These are phyloP conservation scores for Podarcis raffonei DNA, from an alignment of 2,113 vertebrate species.

Conservation along the genomic window DNA sequence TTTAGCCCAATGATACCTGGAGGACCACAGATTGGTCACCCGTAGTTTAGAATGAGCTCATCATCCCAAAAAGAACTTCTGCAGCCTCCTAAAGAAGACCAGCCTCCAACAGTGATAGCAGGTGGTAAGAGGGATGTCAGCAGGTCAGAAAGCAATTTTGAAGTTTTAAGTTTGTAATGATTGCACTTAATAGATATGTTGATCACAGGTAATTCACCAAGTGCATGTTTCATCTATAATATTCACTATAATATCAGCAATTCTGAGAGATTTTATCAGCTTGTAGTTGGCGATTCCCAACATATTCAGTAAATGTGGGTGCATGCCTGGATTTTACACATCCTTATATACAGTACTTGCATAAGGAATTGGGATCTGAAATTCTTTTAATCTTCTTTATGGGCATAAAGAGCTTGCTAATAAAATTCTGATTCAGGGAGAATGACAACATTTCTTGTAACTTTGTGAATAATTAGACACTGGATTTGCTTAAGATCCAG, in stretches of 20 bases:
- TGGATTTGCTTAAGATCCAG: not conserved
- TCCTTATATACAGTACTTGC: not conserved
- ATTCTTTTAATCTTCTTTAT: not conserved
- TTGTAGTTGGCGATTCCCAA: not conserved
- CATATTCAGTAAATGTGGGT: not conserved
- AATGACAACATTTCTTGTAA: slow-evolving; percentile 7
- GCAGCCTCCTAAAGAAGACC: not conserved
- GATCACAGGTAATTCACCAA: rapidly evolving
- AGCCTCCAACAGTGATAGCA: not conserved
- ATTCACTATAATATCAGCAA: not conserved
- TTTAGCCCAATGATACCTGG: no score
- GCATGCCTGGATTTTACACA: not conserved
- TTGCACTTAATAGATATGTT: not conserved
- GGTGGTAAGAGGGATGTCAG: not conserved
- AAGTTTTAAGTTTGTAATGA: not conserved
- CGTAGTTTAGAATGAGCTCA: not conserved
- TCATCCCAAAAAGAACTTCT: not conserved
- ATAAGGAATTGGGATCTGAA: not conserved
- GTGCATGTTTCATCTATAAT: slow-evolving; percentile 5
- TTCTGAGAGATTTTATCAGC: slow-evolving; percentile 9
- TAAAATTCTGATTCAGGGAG: not conserved
- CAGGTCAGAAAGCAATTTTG: not conserved
- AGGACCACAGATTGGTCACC: no score
- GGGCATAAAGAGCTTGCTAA: not conserved
- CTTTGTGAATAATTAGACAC: not conserved